These are phyloP conservation scores for Campylomormyrus numenius DNA, from an alignment of 2,113 vertebrate species.

Conservation along the genomic window DNA sequence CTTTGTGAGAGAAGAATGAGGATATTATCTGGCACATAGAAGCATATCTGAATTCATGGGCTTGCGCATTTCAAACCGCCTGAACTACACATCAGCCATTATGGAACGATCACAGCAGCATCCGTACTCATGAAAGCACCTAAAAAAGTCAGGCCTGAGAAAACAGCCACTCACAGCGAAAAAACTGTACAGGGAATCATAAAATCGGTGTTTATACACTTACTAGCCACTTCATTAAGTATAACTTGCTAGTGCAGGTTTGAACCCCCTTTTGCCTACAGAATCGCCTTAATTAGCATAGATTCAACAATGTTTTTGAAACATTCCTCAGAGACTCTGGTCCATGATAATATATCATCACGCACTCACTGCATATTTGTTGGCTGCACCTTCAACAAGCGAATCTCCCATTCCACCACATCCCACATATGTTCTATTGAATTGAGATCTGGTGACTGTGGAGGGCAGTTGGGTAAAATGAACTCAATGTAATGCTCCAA, in stretches of 20 bases:
- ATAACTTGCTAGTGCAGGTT: not conserved
- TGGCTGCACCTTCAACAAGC: not conserved
- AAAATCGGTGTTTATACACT: not conserved
- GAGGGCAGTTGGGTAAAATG: not conserved
- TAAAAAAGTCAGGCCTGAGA: not conserved
- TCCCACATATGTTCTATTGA: not conserved
- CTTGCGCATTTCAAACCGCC: not conserved
- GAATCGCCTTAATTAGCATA: not conserved
- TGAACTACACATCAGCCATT: not conserved
- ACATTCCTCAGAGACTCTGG: not conserved
- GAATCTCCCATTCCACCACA: not conserved
- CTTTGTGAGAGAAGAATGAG: not conserved
- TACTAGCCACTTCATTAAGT: not conserved
- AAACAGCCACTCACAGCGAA: not conserved
- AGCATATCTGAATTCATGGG: not conserved
- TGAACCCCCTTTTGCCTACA: not conserved
- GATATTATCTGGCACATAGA: not conserved
- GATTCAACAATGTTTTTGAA: not conserved
- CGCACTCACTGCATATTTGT: not conserved
- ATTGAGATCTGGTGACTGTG: not conserved
- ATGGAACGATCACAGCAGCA: not conserved
- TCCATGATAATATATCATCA: not conserved
- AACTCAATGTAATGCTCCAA: not conserved
- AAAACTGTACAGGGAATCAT: not conserved
- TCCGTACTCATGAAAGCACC: not conserved